Base-by-base conservation (phyloP, 1,140 invertebrate species). In the Apolygus lucorum region DNA sequence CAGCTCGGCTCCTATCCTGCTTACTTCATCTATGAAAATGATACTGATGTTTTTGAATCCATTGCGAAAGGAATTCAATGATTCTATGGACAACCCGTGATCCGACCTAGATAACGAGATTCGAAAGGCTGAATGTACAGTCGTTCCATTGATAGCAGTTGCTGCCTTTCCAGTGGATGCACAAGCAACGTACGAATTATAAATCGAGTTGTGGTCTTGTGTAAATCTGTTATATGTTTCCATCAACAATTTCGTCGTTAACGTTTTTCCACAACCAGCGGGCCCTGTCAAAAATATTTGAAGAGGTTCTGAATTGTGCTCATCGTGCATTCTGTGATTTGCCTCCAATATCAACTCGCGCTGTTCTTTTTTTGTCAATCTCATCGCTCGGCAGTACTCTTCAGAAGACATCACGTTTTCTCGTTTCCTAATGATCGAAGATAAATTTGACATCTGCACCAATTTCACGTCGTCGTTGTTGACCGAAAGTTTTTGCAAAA, bases 261-360 rank as follows among this genome's bases (percentile, higher is more conserved):
- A 75, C 24, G 74, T 77, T 76, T 76, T 77, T 4, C 75, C 75
- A 73, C 75, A 75, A 25, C 74, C 75, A 17, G 74, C 75, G 21
- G 76, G 75, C 27, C 76, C 76, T 27, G 76, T 74, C 34, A 76
- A 74, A 67, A 77, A 78, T 24, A 78, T 63, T 75, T 77, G 74
- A 29, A 76, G 52, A 63, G 74, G 74, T 14, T 78, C 74, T 25
- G 25, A 28, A 26, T 28, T 25, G 42, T 59, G 22, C 24, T 68
- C 67, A 24, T 25, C 52, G 52, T 54, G 52, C 24, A 69, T 59
- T 24, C 63, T 52, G 49, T 69, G 68, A 66, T 66, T 69, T 21
- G 29, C 68, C 54, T 69, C 68, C 22, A 69, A 29, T 27, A 69
- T 49, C 24, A 69, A 21, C 59, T 69, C 68, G 17, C 68, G 68